A percentile compares a stretch with the other conserved stretches of the same genome.
Evolutionary conservation across 2,113 vertebrate genomes (phyloP).

Genomic region (Cyprinus carpio): DNA sequence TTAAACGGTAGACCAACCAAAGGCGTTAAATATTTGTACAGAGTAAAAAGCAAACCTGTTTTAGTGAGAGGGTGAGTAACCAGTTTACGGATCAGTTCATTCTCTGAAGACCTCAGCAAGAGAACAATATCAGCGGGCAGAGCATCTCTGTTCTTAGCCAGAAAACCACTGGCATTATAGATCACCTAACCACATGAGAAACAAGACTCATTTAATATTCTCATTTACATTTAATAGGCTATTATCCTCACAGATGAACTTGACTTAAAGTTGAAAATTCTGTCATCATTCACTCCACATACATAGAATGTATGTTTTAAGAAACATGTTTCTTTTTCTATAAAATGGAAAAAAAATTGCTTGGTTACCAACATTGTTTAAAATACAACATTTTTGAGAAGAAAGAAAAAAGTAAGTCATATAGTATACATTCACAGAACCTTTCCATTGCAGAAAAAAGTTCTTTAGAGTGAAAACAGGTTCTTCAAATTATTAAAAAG

Average conservation of each 20-base stretch:
- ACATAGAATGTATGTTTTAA: not conserved
- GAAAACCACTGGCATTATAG: constrained; percentile 90
- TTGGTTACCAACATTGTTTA: no score
- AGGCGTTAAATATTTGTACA: not conserved
- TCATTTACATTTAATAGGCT: not conserved
- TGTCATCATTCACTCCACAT: no score
- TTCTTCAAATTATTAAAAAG: no score
- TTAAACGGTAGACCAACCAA: not conserved
- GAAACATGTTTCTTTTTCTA: not conserved
- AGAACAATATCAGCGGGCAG: constrained; percentile 93
- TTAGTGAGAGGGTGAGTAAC: constrained; percentile 92
- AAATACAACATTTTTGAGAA: no score
- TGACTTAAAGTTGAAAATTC: no score
- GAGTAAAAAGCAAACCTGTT: constrained; percentile 79
- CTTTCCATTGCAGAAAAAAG: no score
- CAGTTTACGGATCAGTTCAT: constrained; percentile 84
- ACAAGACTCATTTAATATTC: not conserved
- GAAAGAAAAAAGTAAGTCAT: no score
- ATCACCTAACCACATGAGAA: constrained; percentile 79
- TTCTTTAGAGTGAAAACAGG: no score
- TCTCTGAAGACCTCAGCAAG: constrained; percentile 92
- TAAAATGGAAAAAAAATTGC: not conserved
- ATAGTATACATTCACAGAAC: no score
- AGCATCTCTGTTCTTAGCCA: constrained; percentile 93
- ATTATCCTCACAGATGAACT: not conserved